phyloP scores from a whole-genome alignment of 2,113 vertebrate genomes.

The Microcebus jonahi region DNA sequence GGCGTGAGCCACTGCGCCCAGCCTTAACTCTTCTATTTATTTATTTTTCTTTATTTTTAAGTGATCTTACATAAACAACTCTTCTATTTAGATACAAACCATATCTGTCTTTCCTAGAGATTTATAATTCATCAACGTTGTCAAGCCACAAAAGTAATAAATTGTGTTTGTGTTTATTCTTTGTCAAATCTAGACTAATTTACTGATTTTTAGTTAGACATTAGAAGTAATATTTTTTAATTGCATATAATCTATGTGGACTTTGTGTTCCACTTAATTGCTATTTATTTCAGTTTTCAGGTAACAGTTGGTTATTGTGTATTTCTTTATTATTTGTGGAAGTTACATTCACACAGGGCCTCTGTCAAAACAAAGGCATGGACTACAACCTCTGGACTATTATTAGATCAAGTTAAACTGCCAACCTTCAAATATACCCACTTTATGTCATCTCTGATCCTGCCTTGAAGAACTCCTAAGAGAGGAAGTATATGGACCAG shows the following conservation, averaged over 20 bases:
- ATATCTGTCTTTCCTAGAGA: background rate
- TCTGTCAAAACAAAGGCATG: background rate
- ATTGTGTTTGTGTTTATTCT: constrained; percentile 1
- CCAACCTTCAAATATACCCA: background rate
- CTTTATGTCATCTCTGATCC: background rate
- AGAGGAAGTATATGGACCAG: background rate
- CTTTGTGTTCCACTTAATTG: background rate
- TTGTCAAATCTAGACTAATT: background rate
- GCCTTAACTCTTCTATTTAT: background rate
- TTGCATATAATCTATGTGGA: background rate
- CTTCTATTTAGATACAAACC: background rate
- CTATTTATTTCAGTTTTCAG: background rate
- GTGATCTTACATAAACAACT: too few relatives aligned
- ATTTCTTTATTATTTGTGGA: background rate
- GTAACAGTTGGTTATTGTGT: background rate
- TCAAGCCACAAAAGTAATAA: background rate
- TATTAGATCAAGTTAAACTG: background rate
- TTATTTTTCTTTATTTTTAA: too few relatives aligned
- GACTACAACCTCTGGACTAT: background rate
- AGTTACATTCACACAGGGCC: too few relatives aligned
- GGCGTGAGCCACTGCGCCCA: too few relatives aligned
- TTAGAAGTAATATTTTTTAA: background rate
- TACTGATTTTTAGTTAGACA: background rate
- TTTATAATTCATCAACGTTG: background rate
- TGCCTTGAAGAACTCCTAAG: background rate